Evolutionary conservation across 2,888 invertebrate genomes (phyloP), one percentile per base, ranked within the genome.

Genomic region (Microchrysa polita): DNA sequence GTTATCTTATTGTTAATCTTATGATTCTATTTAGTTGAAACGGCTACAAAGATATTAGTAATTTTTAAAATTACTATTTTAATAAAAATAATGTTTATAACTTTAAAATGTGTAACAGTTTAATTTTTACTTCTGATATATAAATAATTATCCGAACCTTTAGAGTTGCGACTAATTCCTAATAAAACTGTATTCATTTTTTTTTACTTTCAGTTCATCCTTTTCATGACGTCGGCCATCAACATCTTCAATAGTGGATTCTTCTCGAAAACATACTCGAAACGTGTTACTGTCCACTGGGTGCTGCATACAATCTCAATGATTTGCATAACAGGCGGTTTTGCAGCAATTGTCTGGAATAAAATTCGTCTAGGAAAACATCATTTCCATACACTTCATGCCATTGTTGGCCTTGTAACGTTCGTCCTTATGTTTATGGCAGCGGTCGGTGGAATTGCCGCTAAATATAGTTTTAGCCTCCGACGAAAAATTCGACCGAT

Each of bases 321-420:
- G 14, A 16, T 73, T 9, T 57, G 65, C 27, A 57, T 73, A 7
- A 16, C 42, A 1, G 55, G 27, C n/a, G 73, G 65, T 10, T 73
- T 65, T 48, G 22, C 12, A 20, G 65, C 73, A 14, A 73, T 73
- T n/a, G 65, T 65, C 14, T 22, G n/a, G 10, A 67, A 65, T 16
- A 73, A 73, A 42, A 65, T 65, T 23, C 63, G 65, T 20, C 20
- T 55, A 2, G 65, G 40, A 2, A 65, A 65, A 22, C 7, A 20
- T n/a, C 65, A 73, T 42, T 73, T 73, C n/a, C 22, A 73, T 14
- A 42, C 73, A n/a, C 52, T 40, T n/a, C 73, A 73, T 22, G 73
- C 65, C 4, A 73, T 65, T 16, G 52, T 73, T n/a, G 73, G 73
- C n/a, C 65, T 73, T 5, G 44, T 44, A 27, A 73, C 73, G 10